Evolutionary conservation across 2,888 invertebrate species (phyloP).

Genomic region (Nipponacmea schrenckii): DNA sequence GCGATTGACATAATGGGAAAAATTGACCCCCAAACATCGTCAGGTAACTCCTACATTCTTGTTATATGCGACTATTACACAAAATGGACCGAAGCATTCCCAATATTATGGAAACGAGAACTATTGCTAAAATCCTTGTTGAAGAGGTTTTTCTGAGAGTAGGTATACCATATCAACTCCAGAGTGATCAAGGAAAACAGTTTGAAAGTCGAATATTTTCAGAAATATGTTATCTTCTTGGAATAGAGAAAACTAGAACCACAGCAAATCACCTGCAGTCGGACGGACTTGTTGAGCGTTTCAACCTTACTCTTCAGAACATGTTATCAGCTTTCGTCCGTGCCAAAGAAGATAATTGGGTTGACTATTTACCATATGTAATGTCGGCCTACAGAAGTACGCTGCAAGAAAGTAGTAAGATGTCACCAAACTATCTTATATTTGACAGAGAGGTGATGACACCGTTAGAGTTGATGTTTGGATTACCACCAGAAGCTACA

Average conservation of each 20-base stretch:
- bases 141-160: not conserved
- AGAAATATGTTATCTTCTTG: not conserved
- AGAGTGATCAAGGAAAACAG: not conserved
- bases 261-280: too few species aligned
- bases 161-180: not conserved
- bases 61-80: constrained; percentile 27
- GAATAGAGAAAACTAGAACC: too few species aligned
- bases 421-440: not conserved
- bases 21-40: constrained; percentile 12
- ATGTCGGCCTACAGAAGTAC: not conserved
- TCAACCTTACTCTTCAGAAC: too few species aligned
- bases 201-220: not conserved
- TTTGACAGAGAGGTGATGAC: not conserved
- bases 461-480: not conserved
- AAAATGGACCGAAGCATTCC: constrained; percentile 16
- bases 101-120: constrained; percentile 3
- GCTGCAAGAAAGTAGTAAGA: not conserved
- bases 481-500: not conserved
- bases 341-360: too few species aligned
- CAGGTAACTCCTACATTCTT: constrained; percentile 27
- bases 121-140: not conserved
- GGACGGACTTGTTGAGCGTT: too few species aligned
- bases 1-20: constrained; percentile 26
- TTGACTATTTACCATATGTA: too few species aligned
- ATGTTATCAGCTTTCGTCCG: too few species aligned